phyloP scores from a whole-genome alignment of 2,797 vertebrate genomes.

The Anas bahamensis region DNA sequence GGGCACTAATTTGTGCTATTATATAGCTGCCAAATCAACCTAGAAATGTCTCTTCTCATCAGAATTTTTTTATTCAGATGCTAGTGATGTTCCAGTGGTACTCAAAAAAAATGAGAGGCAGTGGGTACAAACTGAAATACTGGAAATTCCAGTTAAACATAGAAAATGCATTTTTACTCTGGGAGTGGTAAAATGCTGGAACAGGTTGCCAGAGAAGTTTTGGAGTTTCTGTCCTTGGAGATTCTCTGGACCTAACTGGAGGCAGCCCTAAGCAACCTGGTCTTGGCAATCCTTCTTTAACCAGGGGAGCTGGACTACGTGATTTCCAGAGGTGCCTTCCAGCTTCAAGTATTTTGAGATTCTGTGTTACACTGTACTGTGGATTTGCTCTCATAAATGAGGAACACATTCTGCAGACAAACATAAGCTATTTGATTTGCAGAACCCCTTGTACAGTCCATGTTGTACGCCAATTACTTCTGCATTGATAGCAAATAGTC shows the following conservation, averaged over 20 bases:
- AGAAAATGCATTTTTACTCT: neutral
- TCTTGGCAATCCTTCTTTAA: neutral
- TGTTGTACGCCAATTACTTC: neutral
- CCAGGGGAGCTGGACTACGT: neutral
- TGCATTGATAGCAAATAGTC: neutral
- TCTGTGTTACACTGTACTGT: neutral
- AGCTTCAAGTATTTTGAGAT: neutral
- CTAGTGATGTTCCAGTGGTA: neutral
- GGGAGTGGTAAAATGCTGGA: neutral
- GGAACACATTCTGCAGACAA: neutral
- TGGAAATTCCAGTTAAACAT: neutral
- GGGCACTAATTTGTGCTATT: neutral
- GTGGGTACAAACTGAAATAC: neutral
- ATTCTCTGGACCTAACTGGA: neutral
- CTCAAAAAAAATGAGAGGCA: neutral
- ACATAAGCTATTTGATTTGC: neutral
- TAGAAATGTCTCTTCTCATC: neutral
- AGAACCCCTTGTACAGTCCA: neutral
- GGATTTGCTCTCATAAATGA: neutral
- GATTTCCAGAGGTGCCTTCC: neutral
- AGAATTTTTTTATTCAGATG: neutral
- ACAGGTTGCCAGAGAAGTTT: neutral
- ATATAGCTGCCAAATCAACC: neutral
- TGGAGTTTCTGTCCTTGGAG: neutral
- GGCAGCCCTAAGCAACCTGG: neutral